phyloP scores from a whole-genome alignment of 92 coral and sea anemone genomes.

The Phenganax subtilis region DNA sequence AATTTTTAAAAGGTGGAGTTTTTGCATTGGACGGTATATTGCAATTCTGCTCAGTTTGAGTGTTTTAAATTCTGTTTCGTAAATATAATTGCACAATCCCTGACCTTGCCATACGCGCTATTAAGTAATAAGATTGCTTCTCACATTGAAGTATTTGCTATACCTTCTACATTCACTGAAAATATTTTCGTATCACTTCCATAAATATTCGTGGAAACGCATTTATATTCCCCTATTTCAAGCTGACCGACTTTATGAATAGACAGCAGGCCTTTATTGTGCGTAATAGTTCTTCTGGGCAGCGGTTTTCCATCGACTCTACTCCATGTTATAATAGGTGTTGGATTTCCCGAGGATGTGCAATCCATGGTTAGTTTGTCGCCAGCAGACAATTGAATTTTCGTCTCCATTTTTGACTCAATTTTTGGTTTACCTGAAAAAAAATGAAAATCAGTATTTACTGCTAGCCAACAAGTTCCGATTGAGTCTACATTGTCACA shows the following conservation, averaged over 20 bases:
- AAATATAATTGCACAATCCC: too few species aligned
- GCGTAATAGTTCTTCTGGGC: conserved; percentile 42
- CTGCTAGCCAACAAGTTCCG: too few species aligned
- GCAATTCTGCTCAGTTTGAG: too few species aligned
- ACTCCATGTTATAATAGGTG: conserved; percentile 60
- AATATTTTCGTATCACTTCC: conserved; percentile 67
- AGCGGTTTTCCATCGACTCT: conserved; percentile 55
- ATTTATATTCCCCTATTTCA: conserved; percentile 70
- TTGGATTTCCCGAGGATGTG: conserved; percentile 66
- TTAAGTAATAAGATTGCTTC: neutral
- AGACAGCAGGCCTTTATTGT: conserved; percentile 50
- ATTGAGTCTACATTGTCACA: too few species aligned
- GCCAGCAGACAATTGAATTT: conserved; percentile 10
- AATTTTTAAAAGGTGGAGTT: too few species aligned
- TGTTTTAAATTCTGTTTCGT: too few species aligned
- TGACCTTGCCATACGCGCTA: too few species aligned
- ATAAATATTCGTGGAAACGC: conserved; percentile 57
- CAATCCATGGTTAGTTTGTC: conserved; percentile 45
- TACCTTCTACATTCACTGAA: conserved; percentile 59
- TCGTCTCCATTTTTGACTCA: conserved; percentile 26
- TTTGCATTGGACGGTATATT: too few species aligned
- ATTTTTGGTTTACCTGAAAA: conserved; percentile 31
- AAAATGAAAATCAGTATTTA: neutral
- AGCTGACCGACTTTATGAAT: conserved; percentile 54
- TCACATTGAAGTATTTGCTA: conserved; percentile 21